phyloP scores from a whole-genome alignment of 2,888 invertebrate genomes.

The Iphiclides podalirius region DNA sequence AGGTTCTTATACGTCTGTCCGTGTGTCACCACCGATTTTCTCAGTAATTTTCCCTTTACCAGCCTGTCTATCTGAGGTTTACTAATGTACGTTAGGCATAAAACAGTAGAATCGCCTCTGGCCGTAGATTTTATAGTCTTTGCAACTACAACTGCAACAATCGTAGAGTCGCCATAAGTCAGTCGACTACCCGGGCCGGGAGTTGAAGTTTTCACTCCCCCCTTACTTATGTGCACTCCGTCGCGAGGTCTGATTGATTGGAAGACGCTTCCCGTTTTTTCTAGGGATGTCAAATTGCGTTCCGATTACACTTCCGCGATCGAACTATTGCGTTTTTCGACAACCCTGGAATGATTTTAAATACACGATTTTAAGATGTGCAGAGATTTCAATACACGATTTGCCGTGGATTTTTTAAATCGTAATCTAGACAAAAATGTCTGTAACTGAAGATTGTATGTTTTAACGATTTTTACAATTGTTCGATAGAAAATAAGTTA shows the following conservation, averaged over 20 bases:
- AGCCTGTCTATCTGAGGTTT: too few species aligned
- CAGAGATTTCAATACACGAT: too few species aligned
- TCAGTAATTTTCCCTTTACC: too few species aligned
- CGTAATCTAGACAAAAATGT: too few species aligned
- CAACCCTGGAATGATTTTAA: too few species aligned
- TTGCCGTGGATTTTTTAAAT: too few species aligned
- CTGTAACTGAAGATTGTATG: too few species aligned
- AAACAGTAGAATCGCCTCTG: not conserved
- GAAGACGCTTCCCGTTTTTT: slow-evolving; percentile 16
- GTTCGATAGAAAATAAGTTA: too few species aligned
- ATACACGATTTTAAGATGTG: too few species aligned
- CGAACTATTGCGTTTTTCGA: not conserved
- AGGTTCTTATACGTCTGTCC: too few species aligned
- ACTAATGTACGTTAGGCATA: not conserved
- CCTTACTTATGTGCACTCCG: slow-evolving; percentile 40
- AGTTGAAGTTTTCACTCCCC: slow-evolving; percentile 50
- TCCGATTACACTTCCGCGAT: not conserved
- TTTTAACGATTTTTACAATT: too few species aligned
- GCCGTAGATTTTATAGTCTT: slow-evolving; percentile 29
- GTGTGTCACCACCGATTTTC: too few species aligned
- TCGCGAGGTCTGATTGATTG: slow-evolving; percentile 24
- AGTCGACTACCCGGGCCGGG: slow-evolving; percentile 38
- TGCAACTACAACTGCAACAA: slow-evolving; percentile 42
- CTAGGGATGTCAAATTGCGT: not conserved
- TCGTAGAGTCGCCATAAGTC: slow-evolving; percentile 47